Evolutionary conservation across 2,797 vertebrate species (phyloP), one percentile per base, ranked within the genome.

Genomic region (Argentina silus): DNA sequence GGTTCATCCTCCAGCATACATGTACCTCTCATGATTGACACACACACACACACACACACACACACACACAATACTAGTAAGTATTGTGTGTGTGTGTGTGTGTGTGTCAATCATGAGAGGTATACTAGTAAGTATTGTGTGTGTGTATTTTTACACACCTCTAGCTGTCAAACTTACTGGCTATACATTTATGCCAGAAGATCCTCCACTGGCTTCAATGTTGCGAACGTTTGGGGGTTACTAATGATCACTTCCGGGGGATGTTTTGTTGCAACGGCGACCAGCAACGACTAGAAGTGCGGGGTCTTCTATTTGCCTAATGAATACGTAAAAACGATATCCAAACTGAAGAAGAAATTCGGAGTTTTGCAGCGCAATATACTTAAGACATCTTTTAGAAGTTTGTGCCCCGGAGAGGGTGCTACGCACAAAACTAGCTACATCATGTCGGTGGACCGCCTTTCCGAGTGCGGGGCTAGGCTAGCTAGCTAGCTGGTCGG

Each of bases 161-260:
- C 3, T 21, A 57, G 27, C 10, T 15, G 6, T 5, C 7, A 60
- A 36, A 6, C 21, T 0, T 6, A 1, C 3, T 12, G 6, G 11
- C 11, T 12, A 2, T 60, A 15, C 3, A 2, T 27, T 2, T 11
- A 60, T 14, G 6, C 23, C 57, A 14, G 1, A 12, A 55, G 27
- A 60, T 60, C 27, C 27, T 36, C 27, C 27, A 60, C 21, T 60
- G 23, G 56, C 19, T 57, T 9, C 57, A 60, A 8, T 60, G 23
- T 60, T 60, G 57, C 57, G 57, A 27, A 36, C 27, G 27, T 36
- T 36, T 4, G 0, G 47, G 48, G 47, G 48, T 67, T 12, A 67
- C 65, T 51, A 19, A 12, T 17, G 14, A 55, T 60, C 45, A 57
- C 73, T 81, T 81, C 79, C 79, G 79, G 79, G 75, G 70, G 56